phyloP scores from a whole-genome alignment of 2,113 vertebrate species.

The Myiopsitta monachus region DNA sequence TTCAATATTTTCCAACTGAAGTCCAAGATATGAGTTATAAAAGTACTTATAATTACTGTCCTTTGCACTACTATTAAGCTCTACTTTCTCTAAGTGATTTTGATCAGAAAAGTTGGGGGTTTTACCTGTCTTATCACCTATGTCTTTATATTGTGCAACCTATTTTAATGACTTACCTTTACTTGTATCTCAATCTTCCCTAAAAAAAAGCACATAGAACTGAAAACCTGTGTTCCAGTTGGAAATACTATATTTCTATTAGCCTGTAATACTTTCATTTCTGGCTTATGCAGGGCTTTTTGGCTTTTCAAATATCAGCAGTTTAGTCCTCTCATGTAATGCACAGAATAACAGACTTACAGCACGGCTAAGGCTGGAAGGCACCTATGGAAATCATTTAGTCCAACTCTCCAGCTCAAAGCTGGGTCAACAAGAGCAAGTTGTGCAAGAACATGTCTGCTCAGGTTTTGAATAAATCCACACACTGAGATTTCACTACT shows the following conservation, averaged over 20 bases:
- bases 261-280: background rate
- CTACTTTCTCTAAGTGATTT: background rate
- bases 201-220: background rate
- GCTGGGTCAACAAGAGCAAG: background rate
- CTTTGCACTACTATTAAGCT: background rate
- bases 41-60: background rate
- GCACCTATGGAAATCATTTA: background rate
- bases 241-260: background rate
- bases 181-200: background rate
- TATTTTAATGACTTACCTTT: background rate
- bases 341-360: background rate
- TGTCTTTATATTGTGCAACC: background rate
- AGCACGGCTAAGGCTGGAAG: background rate
- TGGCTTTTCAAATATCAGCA: background rate
- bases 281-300: background rate
- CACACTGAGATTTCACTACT: background rate
- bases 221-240: background rate
- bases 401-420: background rate
- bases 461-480: background rate
- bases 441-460: background rate
- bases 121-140: background rate
- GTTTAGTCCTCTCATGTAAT: background rate
- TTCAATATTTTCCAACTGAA: background rate
- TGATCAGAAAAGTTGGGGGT: background rate
- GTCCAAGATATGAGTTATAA: background rate